A percentile compares a stretch with the other conserved stretches of the same genome.
Conservation (phyloP, 2,113 vertebrate species). For the Callospermophilus lateralis region DNA sequence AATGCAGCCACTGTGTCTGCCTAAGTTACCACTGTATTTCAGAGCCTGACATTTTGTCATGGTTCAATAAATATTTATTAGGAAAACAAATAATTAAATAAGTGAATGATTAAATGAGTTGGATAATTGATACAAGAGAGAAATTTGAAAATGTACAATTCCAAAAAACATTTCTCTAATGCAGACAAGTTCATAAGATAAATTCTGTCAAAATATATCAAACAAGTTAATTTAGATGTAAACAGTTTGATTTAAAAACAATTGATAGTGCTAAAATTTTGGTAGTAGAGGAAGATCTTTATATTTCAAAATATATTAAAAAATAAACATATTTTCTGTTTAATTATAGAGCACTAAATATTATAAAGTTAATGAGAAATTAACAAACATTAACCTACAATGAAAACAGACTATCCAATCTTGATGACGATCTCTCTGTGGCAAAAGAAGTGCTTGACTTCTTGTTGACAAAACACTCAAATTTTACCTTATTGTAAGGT, state of each 20-base stretch:
- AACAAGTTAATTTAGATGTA: background rate
- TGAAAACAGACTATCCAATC: background rate
- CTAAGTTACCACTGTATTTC: background rate
- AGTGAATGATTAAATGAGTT: background rate
- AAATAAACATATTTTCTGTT: background rate
- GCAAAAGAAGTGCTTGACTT: background rate
- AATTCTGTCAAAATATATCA: background rate
- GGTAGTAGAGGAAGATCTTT: background rate
- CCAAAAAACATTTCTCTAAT: slow-evolving; percentile 6
- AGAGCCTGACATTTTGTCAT: background rate
- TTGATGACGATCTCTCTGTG: background rate
- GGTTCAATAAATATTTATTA: slow-evolving; percentile 19
- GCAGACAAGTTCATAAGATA: background rate
- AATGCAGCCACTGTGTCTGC: background rate
- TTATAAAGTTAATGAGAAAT: background rate
- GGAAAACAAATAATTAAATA: slow-evolving; percentile 4
- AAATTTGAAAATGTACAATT: background rate
- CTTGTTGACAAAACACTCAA: background rate
- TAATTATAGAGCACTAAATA: background rate
- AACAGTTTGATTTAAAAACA: background rate
- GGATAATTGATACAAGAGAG: background rate
- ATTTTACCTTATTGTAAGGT: background rate
- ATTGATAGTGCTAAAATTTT: background rate
- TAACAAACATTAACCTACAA: background rate
- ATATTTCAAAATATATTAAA: background rate